Evolutionary conservation across 2,888 invertebrate genomes (phyloP), one percentile per base, ranked within the genome.

Genomic region (Didymodactylos carnosus): DNA sequence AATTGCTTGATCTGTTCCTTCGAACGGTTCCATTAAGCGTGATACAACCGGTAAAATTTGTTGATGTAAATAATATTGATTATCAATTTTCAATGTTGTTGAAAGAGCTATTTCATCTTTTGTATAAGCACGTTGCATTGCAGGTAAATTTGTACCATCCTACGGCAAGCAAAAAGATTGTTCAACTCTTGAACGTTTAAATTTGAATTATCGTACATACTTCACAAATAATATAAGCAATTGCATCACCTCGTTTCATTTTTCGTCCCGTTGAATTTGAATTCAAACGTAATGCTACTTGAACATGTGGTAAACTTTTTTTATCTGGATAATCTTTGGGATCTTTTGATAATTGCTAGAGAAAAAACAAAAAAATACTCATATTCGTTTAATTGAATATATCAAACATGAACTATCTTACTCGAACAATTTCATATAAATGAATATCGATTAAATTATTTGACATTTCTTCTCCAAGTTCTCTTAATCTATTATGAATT

Each of bases 41-140:
- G 91, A 89, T 76, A 97, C 89, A 0, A 99, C 94, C 0, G 98
- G 98, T 83, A 94, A 94, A 62, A 99, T 87, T 85, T 99, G 98
- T 80, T 93, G 90, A 0, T 91, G 87, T 77, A 98, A 85, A 84
- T 99, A 99, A 84, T 98, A 98, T 77, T 89, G 87, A 3, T 87
- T 87, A 83, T 98, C 98, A 27, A 75, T 29, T 46, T 49, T 72
- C 23, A 75, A 39, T 25, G 39, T 69, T 29, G 69, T 41, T 40
- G 51, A 70, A 40, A 41, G 49, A 29, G 49, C 90, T 49, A 92
- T 82, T 82, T 98, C 97, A 77, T 93, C 92, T 70, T 91, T 86
- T 81, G 94, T 94, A 82, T 97, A 98, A 0, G 92, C 94, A 79
- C 97, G 86, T 83, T 97, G 94, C 11, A 89, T 90, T 0, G 93